These are phyloP conservation scores for Rhamnusium bicolor DNA, from an alignment of 2,888 invertebrate genomes.

Conservation along the genomic window DNA sequence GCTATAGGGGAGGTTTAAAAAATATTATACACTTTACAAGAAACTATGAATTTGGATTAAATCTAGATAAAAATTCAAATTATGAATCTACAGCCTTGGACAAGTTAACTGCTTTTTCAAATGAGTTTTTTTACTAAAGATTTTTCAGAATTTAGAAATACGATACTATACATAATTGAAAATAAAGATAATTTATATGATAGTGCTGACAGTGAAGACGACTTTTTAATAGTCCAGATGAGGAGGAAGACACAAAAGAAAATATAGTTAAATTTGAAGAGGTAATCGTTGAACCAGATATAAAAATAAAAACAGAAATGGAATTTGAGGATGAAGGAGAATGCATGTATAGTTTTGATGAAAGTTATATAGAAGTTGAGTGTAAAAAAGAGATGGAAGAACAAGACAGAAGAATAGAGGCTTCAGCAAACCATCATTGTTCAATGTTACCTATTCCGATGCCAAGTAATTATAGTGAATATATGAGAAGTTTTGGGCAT, in stretches of 20 bases:
- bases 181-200: constrained; percentile 55
- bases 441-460: constrained; percentile 16
- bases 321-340: constrained; percentile 51
- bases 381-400: constrained; percentile 50
- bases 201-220: constrained; percentile 60
- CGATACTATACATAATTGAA: constrained; percentile 61
- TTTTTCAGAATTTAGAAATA: constrained; percentile 66
- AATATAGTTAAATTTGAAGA: constrained; percentile 60
- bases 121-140: constrained; percentile 66
- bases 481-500: constrained; percentile 32
- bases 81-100: constrained; percentile 64
- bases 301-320: constrained; percentile 59
- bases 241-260: constrained; percentile 45
- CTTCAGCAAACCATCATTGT: constrained; percentile 3
- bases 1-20: constrained; percentile 61
- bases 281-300: constrained; percentile 66
- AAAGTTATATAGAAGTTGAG: constrained; percentile 35
- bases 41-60: constrained; percentile 66
- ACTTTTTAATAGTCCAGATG: constrained; percentile 49
- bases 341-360: constrained; percentile 36
- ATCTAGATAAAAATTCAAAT: constrained; percentile 60
- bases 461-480: constrained; percentile 40
- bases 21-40: constrained; percentile 67
- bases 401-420: constrained; percentile 31
- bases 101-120: constrained; percentile 65